phyloP scores from a whole-genome alignment of 2,113 vertebrate species.

The Agelaius phoeniceus region DNA sequence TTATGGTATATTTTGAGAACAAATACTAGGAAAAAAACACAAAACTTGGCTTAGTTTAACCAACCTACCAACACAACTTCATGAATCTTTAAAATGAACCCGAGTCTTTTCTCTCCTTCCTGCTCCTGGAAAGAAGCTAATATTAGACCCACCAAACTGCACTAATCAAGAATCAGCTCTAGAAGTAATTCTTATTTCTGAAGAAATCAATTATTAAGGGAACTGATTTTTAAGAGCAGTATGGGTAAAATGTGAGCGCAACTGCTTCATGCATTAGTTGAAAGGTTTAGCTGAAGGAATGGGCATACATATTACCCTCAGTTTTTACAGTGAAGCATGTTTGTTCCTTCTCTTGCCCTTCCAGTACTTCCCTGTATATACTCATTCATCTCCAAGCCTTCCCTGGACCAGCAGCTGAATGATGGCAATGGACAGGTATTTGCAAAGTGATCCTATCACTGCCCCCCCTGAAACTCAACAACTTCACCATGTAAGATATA shows the following conservation, averaged over 20 bases:
- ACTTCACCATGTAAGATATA: accelerated
- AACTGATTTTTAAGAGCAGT: neutral
- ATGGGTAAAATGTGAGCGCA: neutral
- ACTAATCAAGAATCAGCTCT: neutral
- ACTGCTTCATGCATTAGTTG: neutral
- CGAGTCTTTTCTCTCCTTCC: neutral
- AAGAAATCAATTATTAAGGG: neutral
- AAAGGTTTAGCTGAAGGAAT: neutral
- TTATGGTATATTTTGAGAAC: neutral
- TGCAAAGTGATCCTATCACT: neutral
- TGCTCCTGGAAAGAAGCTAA: neutral
- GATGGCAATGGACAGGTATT: accelerated
- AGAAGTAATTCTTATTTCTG: neutral
- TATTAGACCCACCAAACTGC: neutral
- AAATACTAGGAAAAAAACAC: neutral
- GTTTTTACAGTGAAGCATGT: neutral
- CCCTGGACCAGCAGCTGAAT: accelerated
- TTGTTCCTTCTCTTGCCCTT: neutral
- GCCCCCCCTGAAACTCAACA: neutral
- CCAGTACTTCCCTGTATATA: neutral
- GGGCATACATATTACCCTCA: neutral
- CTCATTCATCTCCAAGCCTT: neutral
- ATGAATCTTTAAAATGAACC: neutral
- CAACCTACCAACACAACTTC: neutral
- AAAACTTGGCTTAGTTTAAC: neutral